These are phyloP conservation scores for Copidosoma floridanum DNA, from an alignment of 1,140 invertebrate species.

Conservation along the genomic window DNA sequence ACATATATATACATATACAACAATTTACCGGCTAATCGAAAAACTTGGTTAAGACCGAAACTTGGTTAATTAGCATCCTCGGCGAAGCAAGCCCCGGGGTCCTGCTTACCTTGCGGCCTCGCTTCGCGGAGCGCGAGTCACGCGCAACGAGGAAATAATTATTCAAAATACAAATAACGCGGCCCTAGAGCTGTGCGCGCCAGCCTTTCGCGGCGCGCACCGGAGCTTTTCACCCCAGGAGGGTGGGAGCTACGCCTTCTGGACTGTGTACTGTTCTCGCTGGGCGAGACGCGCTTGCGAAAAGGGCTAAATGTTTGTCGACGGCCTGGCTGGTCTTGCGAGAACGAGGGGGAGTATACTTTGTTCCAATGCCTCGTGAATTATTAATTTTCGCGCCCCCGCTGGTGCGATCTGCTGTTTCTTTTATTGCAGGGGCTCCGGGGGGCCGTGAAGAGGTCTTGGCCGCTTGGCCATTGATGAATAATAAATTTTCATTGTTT, in stretches of 20 bases:
- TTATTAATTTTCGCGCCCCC: slow-evolving; percentile 2
- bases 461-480: not conserved
- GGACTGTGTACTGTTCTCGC: no score
- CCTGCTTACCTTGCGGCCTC: slow-evolving; percentile 6
- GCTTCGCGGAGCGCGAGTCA: not conserved
- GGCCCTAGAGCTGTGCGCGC: not conserved
- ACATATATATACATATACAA: no score
- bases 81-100: slow-evolving; percentile 12
- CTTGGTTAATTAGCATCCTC: slow-evolving; percentile 53
- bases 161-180: slow-evolving; percentile 27
- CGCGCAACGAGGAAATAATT: slow-evolving; percentile 16
- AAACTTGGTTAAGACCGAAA: slow-evolving; percentile 51
- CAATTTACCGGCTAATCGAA: slow-evolving; percentile 51
- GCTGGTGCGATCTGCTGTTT: no score
- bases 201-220: not conserved
- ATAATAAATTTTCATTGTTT: slow-evolving; percentile 2
- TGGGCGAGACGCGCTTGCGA: no score
- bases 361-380: slow-evolving; percentile 6
- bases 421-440: no score
- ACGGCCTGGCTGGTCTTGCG: not conserved
- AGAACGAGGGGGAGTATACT: no score
- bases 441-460: no score
- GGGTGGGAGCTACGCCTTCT: not conserved
- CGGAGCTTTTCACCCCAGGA: not conserved
- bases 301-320: slow-evolving; percentile 17